Evolutionary conservation across 2,888 invertebrate genomes (phyloP).

Genomic region (Parelbella ahira): DNA sequence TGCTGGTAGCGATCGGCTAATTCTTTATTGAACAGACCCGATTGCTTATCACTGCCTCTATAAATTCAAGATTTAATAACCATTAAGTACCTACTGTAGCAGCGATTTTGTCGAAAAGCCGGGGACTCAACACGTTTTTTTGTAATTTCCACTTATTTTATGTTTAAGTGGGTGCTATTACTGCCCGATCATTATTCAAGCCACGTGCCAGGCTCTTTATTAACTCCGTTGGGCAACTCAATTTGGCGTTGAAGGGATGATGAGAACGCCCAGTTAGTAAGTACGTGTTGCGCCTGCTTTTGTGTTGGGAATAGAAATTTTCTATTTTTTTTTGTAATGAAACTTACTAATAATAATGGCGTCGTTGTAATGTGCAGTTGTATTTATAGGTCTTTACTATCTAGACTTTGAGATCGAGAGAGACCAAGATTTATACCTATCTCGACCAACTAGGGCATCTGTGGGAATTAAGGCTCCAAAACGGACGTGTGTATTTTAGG

Average conservation of each 20-base stretch:
- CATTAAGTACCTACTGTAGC: slow-evolving; percentile 22
- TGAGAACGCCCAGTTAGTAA: slow-evolving; percentile 33
- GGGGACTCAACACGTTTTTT: slow-evolving; percentile 12
- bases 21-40: slow-evolving; percentile 15
- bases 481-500: too few relatives aligned
- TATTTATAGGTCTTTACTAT: too few relatives aligned
- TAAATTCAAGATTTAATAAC: slow-evolving; percentile 24
- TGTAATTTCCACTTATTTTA: slow-evolving; percentile 19
- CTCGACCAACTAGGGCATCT: too few relatives aligned
- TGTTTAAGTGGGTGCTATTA: slow-evolving; percentile 28
- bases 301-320: slow-evolving; percentile 32
- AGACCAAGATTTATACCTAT: too few relatives aligned
- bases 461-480: too few relatives aligned
- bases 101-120: slow-evolving; percentile 20
- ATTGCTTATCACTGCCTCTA: slow-evolving; percentile 19
- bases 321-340: background rate
- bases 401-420: too few relatives aligned
- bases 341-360: background rate
- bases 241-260: slow-evolving; percentile 40
- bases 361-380: too few relatives aligned
- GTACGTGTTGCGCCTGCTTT: slow-evolving; percentile 37
- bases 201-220: slow-evolving; percentile 39
- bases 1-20: slow-evolving; percentile 15
- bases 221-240: slow-evolving; percentile 43
- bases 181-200: slow-evolving; percentile 33